Percentiles rank a stretch among this genome's conserved stretches.
Conservation (phyloP, 2,797 vertebrate species). For the Notoglanidium macrostoma region DNA sequence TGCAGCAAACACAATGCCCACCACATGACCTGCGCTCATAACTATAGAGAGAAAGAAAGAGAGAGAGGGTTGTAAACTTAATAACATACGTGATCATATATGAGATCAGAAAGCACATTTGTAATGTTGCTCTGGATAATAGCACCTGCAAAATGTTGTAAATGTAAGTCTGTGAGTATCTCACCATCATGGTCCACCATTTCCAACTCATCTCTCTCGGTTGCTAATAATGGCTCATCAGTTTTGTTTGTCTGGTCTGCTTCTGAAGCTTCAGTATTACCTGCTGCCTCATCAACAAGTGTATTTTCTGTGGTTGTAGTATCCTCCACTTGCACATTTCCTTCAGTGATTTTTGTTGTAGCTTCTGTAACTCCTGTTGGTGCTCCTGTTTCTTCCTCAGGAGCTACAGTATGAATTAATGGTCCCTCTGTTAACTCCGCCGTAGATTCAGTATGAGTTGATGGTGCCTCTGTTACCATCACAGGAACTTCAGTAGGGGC, state of each 20-base stretch:
- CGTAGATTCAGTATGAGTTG: background rate
- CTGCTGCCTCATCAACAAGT: background rate
- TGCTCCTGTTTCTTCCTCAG: background rate
- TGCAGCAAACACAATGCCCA: slow-evolving; percentile 74
- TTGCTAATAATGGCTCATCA: too few species aligned
- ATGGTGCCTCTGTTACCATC: background rate
- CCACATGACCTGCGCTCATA: slow-evolving; percentile 70
- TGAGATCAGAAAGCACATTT: background rate
- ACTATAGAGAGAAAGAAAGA: slow-evolving; percentile 41
- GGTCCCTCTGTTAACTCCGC: background rate
- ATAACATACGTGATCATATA: background rate
- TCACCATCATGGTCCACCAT: slow-evolving; percentile 48
- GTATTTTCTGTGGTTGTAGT: background rate
- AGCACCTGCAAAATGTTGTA: background rate
- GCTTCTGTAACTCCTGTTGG: background rate
- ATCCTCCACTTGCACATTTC: accelerated
- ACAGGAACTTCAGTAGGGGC: background rate
- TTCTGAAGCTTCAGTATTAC: background rate
- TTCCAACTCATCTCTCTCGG: too few species aligned
- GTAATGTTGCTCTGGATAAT: background rate
- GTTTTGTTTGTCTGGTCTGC: background rate
- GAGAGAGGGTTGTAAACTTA: background rate
- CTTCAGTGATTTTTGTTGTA: background rate
- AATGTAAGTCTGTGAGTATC: slow-evolving; percentile 22
- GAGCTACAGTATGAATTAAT: background rate